Evolutionary conservation across 2,113 vertebrate genomes (phyloP), one percentile per base, ranked within the genome.

Genomic region (Poeciliopsis turrubarensis): DNA sequence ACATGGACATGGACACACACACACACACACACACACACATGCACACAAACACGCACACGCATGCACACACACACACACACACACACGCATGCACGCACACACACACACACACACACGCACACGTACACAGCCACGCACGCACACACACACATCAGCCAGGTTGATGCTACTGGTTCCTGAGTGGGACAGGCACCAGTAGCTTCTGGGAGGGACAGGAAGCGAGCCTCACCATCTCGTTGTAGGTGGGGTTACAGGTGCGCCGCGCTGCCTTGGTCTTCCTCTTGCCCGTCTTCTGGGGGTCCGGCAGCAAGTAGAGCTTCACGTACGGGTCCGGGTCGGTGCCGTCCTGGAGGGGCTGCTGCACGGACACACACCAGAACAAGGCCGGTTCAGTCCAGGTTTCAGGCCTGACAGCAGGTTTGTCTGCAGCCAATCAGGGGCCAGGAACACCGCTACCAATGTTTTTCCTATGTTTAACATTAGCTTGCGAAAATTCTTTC

Each of bases 161-260:
- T 5, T 29, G 13, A 17, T 51, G 17, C 19, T 22, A 51, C 66
- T 51, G 19, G 66, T 51, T 51, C 27, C 41, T 29, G 41, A 25
- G n/a, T n/a, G n/a, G n/a, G n/a, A n/a, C n/a, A n/a, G n/a, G n/a
- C n/a, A n/a, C n/a, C n/a, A n/a, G n/a, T n/a, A n/a, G n/a, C 15
- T 4, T 4, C 44, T 47, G 14, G 15, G 17, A 1, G 51, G 51
- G 51, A 57, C 51, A 57, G 44, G 44, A 17, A 47, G 44, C 0
- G 5, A 1, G 1, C 3, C 1, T 13, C 85, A 98, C 98, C 98
- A 98, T 97, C 92, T 99, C 96, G 7, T 99, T 99, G 91, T 99
- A 99, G 37, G 98, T 99, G 65, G 98, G 98, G 91, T 99, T 99
- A 91, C 97, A 97, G 66, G 98, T 99, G 92, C 97, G 97, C 4